Evolutionary conservation across 2,797 vertebrate species (phyloP).

Genomic region (Enteromius paludinosus): DNA sequence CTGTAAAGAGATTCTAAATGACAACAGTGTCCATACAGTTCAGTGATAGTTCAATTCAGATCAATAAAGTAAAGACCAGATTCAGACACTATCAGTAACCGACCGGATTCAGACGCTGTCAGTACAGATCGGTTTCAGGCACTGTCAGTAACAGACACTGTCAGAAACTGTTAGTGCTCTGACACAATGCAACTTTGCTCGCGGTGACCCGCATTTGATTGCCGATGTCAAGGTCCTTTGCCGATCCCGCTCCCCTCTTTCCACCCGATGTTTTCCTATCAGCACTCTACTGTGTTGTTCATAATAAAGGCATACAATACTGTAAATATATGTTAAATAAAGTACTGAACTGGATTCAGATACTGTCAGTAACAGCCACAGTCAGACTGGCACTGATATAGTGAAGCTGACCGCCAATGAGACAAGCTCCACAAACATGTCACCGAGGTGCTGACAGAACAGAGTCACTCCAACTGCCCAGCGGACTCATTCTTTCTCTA

Average conservation of each 20-base stretch:
- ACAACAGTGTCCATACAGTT: neutral
- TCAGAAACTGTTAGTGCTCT: neutral
- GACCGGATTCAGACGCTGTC: neutral
- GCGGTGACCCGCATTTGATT: neutral
- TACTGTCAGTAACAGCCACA: neutral
- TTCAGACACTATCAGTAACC: neutral
- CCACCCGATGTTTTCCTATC: neutral
- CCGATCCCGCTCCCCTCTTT: neutral
- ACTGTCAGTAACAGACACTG: neutral
- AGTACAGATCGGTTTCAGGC: accelerated
- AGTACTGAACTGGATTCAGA: neutral
- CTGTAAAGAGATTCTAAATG: neutral
- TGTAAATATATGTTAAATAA: neutral
- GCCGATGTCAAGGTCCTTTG: neutral
- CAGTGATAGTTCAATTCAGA: neutral
- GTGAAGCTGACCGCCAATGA: constrained; percentile 2
- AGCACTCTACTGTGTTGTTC: neutral
- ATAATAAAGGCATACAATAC: no score
- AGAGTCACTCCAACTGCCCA: constrained; percentile 25
- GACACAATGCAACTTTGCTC: neutral
- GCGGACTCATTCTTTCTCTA: constrained; percentile 40
- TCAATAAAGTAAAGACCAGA: neutral
- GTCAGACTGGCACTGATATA: neutral
- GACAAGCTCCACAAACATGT: constrained; percentile 47
- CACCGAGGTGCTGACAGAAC: constrained; percentile 43